Conservation (phyloP, 2,797 vertebrate genomes). For the Pterois miles region DNA sequence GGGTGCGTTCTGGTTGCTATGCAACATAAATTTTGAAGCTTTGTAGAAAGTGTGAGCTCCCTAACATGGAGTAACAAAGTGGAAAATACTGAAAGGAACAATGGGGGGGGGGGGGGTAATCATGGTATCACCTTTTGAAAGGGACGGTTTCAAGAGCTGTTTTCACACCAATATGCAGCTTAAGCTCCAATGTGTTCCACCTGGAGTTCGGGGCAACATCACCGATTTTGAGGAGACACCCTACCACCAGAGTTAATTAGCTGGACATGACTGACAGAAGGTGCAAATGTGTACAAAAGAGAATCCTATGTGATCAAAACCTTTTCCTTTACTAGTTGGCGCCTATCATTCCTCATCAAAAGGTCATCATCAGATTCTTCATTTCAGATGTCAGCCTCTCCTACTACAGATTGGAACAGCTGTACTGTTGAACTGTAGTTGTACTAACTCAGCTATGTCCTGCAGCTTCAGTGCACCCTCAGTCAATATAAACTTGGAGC, state of each 20-base stretch:
- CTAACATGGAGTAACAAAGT: slow-evolving; percentile 40
- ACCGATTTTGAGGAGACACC: background rate
- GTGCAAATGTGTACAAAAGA: slow-evolving; percentile 26
- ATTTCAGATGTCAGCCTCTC: slow-evolving; percentile 22
- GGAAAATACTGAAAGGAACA: slow-evolving; percentile 16
- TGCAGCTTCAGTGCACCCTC: slow-evolving; percentile 25
- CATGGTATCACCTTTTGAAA: background rate
- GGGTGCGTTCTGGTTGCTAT: slow-evolving; percentile 76
- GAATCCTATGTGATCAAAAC: slow-evolving; percentile 32
- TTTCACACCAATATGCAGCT: background rate
- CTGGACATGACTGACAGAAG: slow-evolving; percentile 28
- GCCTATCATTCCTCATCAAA: slow-evolving; percentile 16
- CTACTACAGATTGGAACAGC: slow-evolving; percentile 9
- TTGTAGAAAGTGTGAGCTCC: slow-evolving; percentile 50
- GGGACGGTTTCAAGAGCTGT: background rate
- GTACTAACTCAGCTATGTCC: slow-evolving; percentile 13
- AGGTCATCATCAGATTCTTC: slow-evolving; percentile 24
- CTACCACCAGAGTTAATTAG: slow-evolving; percentile 15
- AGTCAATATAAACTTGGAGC: background rate
- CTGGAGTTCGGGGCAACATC: background rate
- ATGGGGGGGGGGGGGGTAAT: background rate
- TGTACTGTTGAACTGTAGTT: slow-evolving; percentile 5
- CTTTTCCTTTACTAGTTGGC: slow-evolving; percentile 2
- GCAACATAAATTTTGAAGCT: slow-evolving; percentile 69
- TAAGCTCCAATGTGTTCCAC: background rate